Conservation (phyloP, 2,113 vertebrate species). For the Acinonyx jubatus region DNA sequence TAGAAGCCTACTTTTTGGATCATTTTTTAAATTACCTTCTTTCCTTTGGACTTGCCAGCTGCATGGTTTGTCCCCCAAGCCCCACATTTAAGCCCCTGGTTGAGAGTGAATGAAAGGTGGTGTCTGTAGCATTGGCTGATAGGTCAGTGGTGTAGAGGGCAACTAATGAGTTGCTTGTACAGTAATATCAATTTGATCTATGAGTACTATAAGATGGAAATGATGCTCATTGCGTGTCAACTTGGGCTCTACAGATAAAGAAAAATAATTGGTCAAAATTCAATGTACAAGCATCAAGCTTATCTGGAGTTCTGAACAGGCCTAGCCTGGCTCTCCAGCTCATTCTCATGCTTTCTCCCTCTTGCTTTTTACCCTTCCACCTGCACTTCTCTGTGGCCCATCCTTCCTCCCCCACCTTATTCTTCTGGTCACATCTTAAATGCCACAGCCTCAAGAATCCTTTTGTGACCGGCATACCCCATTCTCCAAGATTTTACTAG, state of each 20-base stretch:
- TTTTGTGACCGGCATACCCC: neutral
- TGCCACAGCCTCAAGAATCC: neutral
- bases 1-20: neutral
- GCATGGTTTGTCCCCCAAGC: neutral
- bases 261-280: neutral
- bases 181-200: neutral
- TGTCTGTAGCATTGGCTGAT: neutral
- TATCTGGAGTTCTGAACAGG: neutral
- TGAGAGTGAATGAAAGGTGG: neutral
- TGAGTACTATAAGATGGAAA: neutral
- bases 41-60: neutral
- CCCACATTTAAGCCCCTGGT: too few species aligned
- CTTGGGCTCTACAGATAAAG: neutral
- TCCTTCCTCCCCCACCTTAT: too few species aligned
- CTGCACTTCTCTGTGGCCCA: neutral
- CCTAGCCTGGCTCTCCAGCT: neutral
- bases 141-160: neutral
- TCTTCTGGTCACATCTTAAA: neutral
- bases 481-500: neutral
- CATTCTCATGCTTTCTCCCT: neutral
- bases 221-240: neutral
- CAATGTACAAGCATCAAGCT: fast-evolving
- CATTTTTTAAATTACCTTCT: neutral
- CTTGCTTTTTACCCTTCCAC: neutral
- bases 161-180: neutral